Percentiles rank a stretch among this genome's conserved stretches.
Conservation (phyloP, 1,140 invertebrate genomes). For the Polypedilum vanderplanki region DNA sequence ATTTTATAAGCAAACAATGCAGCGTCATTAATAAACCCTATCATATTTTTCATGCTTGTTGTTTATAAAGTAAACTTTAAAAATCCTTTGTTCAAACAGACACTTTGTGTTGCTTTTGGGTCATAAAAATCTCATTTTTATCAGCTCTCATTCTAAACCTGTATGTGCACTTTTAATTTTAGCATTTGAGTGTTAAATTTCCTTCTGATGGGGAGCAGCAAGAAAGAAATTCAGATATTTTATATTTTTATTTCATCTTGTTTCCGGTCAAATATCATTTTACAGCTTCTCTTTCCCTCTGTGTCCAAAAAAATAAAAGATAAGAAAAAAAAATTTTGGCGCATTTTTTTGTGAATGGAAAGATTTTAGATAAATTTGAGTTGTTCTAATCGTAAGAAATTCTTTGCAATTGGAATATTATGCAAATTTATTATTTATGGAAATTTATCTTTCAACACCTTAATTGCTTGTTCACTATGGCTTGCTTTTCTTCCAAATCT, state of each 20-base stretch:
- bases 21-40: no score
- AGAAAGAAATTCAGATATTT: not conserved
- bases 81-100: no score
- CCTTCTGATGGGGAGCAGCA: not conserved
- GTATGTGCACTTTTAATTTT: constrained; percentile 13
- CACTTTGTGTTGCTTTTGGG: no score
- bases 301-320: not conserved
- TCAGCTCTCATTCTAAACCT: no score
- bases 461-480: not conserved
- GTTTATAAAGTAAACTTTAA: no score
- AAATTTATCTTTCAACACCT: not conserved
- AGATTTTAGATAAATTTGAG: not conserved
- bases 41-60: no score
- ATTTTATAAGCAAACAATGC: no score
- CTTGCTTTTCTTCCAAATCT: not conserved
- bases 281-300: not conserved
- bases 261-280: constrained; percentile 26
- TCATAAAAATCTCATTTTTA: no score
- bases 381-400: constrained; percentile 21
- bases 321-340: not conserved
- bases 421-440: constrained; percentile 19
- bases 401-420: not conserved
- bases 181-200: constrained; percentile 19
- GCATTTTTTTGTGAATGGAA: not conserved
- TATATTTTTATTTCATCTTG: constrained; percentile 22